Evolutionary conservation across 92 coral and sea anemone genomes (phyloP).

Genomic region (Scolanthus callimorphus): DNA sequence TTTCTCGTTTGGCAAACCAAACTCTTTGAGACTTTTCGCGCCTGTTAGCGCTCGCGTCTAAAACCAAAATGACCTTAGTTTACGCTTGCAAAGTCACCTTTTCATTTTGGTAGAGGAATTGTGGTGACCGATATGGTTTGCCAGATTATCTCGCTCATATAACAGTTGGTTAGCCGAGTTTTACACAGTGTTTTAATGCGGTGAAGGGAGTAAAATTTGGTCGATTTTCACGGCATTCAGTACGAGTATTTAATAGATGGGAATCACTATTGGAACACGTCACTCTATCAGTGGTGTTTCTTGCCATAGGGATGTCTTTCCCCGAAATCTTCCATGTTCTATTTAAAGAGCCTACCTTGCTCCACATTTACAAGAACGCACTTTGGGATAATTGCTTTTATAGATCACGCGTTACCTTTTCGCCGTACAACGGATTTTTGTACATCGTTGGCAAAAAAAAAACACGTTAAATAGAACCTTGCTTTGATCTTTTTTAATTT

Average conservation of each 20-base stretch:
- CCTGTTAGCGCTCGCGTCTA: not conserved
- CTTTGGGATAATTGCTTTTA: no score
- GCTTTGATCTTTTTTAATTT: no score
- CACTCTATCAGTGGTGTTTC: not conserved
- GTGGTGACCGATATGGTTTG: constrained; percentile 22
- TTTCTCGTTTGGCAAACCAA: not conserved
- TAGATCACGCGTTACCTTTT: no score
- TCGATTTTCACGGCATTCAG: not conserved
- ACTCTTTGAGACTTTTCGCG: not conserved
- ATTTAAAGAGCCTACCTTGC: no score
- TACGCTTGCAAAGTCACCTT: not conserved
- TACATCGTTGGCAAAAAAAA: no score
- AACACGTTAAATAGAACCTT: no score
- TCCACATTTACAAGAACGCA: no score
- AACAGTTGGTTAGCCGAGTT: constrained; percentile 24
- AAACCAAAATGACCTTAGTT: not conserved
- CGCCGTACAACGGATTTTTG: no score
- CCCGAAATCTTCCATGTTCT: no score
- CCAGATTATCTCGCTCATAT: constrained; percentile 25
- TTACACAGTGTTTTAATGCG: not conserved
- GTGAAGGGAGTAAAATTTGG: not conserved
- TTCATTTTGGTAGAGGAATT: constrained; percentile 18
- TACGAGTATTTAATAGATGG: not conserved
- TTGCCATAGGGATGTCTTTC: no score
- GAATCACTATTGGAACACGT: not conserved